Percentiles rank a stretch among this genome's conserved stretches.
Conservation (phyloP, 2,888 invertebrate genomes). For the Tyria jacobaeae region DNA sequence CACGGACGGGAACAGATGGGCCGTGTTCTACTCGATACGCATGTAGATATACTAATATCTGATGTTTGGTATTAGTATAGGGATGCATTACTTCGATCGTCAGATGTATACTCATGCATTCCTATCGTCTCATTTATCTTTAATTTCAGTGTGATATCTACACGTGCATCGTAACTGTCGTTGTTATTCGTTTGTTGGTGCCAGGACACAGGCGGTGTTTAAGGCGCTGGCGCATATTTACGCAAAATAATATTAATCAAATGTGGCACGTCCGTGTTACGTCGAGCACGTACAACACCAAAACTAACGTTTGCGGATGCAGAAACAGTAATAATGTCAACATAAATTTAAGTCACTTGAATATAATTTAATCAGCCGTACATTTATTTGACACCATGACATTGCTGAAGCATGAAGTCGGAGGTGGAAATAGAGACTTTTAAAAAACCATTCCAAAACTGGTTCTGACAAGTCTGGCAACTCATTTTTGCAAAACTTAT, state of each 20-base stretch:
- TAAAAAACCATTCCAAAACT: no score
- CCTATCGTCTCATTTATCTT: no score
- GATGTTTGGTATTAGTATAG: no score
- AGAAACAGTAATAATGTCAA: neutral
- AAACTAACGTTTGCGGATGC: conserved; percentile 8
- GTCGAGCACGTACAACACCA: conserved; percentile 2
- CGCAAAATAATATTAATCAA: conserved; percentile 12
- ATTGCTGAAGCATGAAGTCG: no score
- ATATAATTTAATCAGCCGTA: neutral
- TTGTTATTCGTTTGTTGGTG: neutral
- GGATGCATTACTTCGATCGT: no score
- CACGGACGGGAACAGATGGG: no score
- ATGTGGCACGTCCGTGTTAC: conserved; percentile 10
- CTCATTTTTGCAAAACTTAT: no score
- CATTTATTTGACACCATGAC: neutral
- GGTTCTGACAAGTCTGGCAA: no score
- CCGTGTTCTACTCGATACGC: no score
- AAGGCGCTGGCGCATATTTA: conserved; percentile 1
- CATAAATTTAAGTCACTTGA: neutral
- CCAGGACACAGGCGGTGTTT: neutral
- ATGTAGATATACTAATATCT: no score
- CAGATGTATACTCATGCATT: no score
- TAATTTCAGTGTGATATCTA: neutral
- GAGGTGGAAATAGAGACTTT: no score
- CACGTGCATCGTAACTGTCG: neutral